phyloP scores from a whole-genome alignment of 2,113 vertebrate species.

The Desmodus rotundus region DNA sequence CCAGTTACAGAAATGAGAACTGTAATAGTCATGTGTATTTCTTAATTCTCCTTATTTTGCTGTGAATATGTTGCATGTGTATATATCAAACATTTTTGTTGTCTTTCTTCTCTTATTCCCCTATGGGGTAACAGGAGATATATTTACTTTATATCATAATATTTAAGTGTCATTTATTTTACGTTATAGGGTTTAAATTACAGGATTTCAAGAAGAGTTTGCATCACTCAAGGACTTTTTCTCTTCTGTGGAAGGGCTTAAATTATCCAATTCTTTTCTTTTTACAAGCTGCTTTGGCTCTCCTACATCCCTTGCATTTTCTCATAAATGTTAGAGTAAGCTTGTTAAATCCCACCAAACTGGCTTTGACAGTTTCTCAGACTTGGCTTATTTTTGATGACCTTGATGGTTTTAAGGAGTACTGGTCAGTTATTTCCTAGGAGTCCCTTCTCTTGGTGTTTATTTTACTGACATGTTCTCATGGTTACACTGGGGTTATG shows the following conservation, averaged over 20 bases:
- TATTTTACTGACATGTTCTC: background rate
- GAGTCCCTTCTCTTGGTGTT: background rate
- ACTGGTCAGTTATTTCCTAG: background rate
- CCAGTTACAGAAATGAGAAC: background rate
- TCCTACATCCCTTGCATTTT: background rate
- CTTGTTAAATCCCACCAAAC: background rate
- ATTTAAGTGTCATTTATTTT: background rate
- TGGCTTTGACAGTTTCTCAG: background rate
- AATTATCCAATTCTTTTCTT: background rate
- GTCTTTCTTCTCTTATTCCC: background rate
- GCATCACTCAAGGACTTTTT: background rate
- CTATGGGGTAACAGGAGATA: background rate
- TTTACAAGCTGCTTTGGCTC: background rate
- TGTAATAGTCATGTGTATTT: background rate
- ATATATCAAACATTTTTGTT: background rate
- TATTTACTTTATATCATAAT: background rate
- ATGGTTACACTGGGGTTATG: background rate
- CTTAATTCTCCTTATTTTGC: background rate
- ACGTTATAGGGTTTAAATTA: background rate
- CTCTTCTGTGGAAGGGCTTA: background rate
- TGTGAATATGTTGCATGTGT: background rate
- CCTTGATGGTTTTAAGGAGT: background rate
- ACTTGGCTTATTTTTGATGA: background rate
- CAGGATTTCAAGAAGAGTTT: background rate
- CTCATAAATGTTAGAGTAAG: background rate